Evolutionary conservation across 1,140 invertebrate species (phyloP).

Genomic region (Atta texana): DNA sequence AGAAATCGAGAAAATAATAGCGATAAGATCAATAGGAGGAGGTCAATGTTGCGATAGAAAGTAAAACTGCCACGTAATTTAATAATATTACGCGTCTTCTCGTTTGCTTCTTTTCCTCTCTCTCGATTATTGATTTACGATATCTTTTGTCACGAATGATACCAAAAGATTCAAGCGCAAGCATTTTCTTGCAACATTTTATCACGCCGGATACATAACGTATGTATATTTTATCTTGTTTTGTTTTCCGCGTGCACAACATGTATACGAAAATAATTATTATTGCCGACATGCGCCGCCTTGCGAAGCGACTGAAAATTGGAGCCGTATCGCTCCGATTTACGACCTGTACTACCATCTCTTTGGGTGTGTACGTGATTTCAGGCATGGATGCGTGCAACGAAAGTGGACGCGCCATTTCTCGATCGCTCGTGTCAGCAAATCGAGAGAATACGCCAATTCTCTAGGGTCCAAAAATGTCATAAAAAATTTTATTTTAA

Average conservation of each 20-base stretch:
- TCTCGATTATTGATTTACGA: slow-evolving; percentile 53
- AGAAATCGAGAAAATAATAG: slow-evolving; percentile 62
- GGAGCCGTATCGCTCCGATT: slow-evolving; percentile 13
- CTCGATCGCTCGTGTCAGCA: not conserved
- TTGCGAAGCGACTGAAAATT: slow-evolving; percentile 3
- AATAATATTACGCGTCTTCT: slow-evolving; percentile 58
- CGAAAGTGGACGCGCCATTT: slow-evolving; percentile 21
- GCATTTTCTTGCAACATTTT: slow-evolving; percentile 14
- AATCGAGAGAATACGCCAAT: not conserved
- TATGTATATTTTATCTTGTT: slow-evolving; percentile 35
- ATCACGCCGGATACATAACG: slow-evolving; percentile 26
- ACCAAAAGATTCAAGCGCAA: not conserved
- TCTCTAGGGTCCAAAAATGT: not conserved
- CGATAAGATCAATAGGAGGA: slow-evolving; percentile 65
- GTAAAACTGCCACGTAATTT: slow-evolving; percentile 62
- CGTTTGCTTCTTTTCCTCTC: not conserved
- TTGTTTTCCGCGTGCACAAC: slow-evolving; percentile 31
- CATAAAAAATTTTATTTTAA: not conserved
- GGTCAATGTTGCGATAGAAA: slow-evolving; percentile 58
- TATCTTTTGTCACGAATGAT: not conserved
- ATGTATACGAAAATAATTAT: slow-evolving; percentile 43
- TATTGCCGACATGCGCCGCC: slow-evolving; percentile 9
- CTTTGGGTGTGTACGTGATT: slow-evolving; percentile 10
- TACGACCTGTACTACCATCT: slow-evolving; percentile 8
- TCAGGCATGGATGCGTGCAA: slow-evolving; percentile 21